Percentiles rank a stretch among this genome's conserved stretches.
Conservation (phyloP, 2,797 vertebrate species). For the Rachycentron canadum region DNA sequence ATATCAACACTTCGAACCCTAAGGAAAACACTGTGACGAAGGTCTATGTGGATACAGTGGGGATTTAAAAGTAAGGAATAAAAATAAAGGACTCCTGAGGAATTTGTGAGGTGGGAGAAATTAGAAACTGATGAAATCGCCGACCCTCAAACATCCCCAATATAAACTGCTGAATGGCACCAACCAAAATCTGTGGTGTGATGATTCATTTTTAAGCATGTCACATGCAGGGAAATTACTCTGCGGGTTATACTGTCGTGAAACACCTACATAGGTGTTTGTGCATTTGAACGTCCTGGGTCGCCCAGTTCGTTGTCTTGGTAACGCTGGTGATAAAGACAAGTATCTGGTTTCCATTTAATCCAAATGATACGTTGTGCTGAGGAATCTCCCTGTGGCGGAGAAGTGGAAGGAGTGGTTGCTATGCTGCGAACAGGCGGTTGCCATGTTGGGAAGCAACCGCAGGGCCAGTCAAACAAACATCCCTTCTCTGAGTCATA, state of each 20-base stretch:
- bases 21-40: background rate
- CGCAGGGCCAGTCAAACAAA: constrained; percentile 72
- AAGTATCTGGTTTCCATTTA: constrained; percentile 59
- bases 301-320: constrained; percentile 5
- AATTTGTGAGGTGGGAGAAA: no score
- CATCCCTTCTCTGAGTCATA: constrained; percentile 75
- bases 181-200: background rate
- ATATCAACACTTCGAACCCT: constrained; percentile 1
- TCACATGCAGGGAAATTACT: background rate
- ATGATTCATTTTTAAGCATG: background rate
- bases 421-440: constrained; percentile 65
- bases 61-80: background rate
- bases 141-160: no score
- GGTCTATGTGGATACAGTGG: background rate
- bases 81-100: background rate
- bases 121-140: background rate
- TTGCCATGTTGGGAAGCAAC: constrained; percentile 79
- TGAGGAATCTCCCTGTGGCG: constrained; percentile 60
- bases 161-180: background rate
- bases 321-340: constrained; percentile 38
- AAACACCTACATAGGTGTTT: background rate
- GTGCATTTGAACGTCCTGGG: background rate
- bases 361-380: constrained; percentile 50
- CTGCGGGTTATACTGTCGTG: background rate
- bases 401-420: constrained; percentile 55